Conservation (phyloP, 1,140 invertebrate species). For the Agrilus planipennis region DNA sequence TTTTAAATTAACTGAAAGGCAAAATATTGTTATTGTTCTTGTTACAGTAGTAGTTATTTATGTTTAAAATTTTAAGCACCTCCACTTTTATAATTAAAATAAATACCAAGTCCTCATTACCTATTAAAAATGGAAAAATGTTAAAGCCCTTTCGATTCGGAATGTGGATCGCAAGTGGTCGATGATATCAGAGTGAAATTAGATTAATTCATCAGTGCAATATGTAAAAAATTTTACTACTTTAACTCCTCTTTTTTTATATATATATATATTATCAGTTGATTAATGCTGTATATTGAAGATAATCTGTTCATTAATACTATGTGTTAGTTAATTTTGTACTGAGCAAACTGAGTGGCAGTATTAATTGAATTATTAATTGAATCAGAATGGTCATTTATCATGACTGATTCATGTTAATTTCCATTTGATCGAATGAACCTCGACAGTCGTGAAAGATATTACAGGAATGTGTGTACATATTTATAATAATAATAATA, state of each 20-base stretch:
- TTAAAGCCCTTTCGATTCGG: constrained; percentile 26
- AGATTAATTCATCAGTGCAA: constrained; percentile 36
- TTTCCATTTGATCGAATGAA: not conserved
- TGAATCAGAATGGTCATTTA: not conserved
- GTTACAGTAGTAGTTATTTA: not conserved
- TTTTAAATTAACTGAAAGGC: constrained; percentile 5
- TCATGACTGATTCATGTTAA: not conserved
- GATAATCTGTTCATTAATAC: constrained; percentile 23
- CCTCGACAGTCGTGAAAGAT: not conserved
- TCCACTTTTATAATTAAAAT: not conserved
- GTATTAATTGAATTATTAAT: constrained; percentile 24
- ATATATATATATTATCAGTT: constrained; percentile 33
- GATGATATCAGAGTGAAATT: constrained; percentile 21
- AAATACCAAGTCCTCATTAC: not conserved
- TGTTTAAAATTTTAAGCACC: not conserved
- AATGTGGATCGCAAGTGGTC: no score
- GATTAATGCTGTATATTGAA: constrained; percentile 36
- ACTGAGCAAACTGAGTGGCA: constrained; percentile 31
- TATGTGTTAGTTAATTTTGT: constrained; percentile 30
- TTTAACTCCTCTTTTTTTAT: constrained; percentile 36
- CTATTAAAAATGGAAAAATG: constrained; percentile 14
- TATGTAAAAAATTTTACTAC: constrained; percentile 39
- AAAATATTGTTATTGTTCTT: not conserved
- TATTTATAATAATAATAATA: not conserved
- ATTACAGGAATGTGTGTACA: not conserved